These are phyloP conservation scores for Pteronura brasiliensis DNA, from an alignment of 2,113 vertebrate species.

Conservation along the genomic window DNA sequence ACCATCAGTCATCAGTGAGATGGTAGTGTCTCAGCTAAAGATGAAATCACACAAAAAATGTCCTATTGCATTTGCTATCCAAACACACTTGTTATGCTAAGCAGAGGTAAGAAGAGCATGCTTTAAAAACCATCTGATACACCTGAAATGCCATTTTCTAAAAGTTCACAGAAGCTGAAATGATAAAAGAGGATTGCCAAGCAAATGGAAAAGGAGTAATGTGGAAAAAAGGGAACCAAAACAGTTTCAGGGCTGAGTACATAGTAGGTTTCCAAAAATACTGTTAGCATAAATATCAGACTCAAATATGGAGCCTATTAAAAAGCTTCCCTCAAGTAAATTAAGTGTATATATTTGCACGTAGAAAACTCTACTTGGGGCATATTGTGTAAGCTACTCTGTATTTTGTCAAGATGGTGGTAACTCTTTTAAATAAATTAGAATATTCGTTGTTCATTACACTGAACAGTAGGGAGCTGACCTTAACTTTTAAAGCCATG, in stretches of 20 bases:
- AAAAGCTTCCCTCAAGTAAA: background rate
- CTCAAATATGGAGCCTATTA: background rate
- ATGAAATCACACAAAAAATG: constrained; percentile 25
- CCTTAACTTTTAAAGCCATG: constrained; percentile 19
- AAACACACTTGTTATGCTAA: constrained; percentile 24
- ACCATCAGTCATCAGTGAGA: constrained; percentile 20
- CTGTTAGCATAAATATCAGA: background rate
- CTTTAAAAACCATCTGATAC: constrained; percentile 13
- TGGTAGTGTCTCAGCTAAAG: constrained; percentile 9
- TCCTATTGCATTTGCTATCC: constrained; percentile 20
- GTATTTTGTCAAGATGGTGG: background rate
- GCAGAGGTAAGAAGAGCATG: background rate
- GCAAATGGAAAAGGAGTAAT: background rate
- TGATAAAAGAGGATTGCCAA: background rate
- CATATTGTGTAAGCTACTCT: background rate
- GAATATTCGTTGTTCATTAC: background rate
- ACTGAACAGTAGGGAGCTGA: background rate
- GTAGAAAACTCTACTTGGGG: background rate
- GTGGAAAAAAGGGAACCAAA: background rate
- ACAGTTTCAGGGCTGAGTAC: background rate
- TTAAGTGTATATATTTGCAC: background rate
- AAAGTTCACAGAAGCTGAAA: background rate
- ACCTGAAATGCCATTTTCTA: constrained; percentile 33
- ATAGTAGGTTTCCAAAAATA: constrained; percentile 36
- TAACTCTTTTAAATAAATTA: constrained; percentile 19